Conservation (phyloP, 1,140 invertebrate species). For the Zaprionus ghesquierei region DNA sequence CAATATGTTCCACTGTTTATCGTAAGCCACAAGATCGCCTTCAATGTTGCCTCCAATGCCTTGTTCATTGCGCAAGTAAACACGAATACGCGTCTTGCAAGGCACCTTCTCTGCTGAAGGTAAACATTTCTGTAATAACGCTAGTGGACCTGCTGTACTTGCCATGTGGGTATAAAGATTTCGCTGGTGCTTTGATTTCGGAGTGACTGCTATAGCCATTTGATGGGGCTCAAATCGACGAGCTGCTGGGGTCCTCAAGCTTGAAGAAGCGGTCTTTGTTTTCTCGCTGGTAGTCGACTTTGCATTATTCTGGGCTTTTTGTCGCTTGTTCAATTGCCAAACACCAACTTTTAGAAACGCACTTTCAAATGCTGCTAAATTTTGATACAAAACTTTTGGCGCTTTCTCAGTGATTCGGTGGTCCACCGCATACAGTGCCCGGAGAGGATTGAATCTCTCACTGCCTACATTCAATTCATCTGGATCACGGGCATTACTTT, state of each 20-base stretch:
- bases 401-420: constrained; percentile 82
- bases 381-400: constrained; percentile 73
- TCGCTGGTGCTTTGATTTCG: constrained; percentile 63
- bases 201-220: constrained; percentile 57
- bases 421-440: constrained; percentile 86
- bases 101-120: constrained; percentile 65
- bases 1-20: constrained; percentile 97
- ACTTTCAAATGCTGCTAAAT: constrained; percentile 75
- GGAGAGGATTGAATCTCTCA: constrained; percentile 87
- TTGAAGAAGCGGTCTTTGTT: background rate
- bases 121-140: constrained; percentile 85
- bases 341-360: constrained; percentile 62
- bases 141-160: constrained; percentile 85
- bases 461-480: constrained; percentile 85
- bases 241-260: background rate
- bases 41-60: constrained; percentile 90
- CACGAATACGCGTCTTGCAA: constrained; percentile 85
- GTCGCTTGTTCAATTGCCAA: constrained; percentile 57
- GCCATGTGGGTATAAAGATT: constrained; percentile 88
- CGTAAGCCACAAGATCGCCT: constrained; percentile 93
- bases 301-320: constrained; percentile 17
- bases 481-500: background rate
- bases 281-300: background rate
- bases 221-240: constrained; percentile 64
- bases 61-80: constrained; percentile 86